Evolutionary conservation across 2,797 vertebrate genomes (phyloP).

Genomic region (Gymnoscopelus braueri): DNA sequence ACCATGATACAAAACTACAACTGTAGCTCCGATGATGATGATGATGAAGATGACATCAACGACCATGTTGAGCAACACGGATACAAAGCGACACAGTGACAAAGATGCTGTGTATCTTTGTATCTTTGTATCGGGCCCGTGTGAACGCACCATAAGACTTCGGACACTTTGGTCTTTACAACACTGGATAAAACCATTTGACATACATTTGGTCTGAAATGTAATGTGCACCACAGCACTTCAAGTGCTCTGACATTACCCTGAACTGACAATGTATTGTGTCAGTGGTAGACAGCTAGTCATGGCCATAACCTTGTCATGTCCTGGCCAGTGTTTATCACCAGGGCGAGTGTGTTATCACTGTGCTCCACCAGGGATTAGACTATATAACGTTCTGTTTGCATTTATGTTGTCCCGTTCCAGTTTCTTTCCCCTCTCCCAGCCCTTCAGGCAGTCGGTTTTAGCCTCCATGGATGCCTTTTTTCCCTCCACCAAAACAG

Average conservation of each 20-base stretch:
- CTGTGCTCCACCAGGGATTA: conserved; percentile 28
- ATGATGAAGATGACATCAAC: no score
- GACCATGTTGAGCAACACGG: no score
- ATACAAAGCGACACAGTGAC: no score
- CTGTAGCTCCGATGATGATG: no score
- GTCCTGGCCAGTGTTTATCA: conserved; percentile 28
- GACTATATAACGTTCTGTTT: conserved; percentile 36
- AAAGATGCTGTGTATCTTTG: no score
- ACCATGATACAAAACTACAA: no score
- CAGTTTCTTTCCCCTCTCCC: conserved; percentile 39
- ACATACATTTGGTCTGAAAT: not conserved
- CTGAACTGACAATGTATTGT: not conserved
- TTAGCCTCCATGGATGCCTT: conserved; percentile 34
- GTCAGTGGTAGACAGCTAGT: conserved; percentile 18
- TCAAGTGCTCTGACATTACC: conserved; percentile 16
- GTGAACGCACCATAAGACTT: no score
- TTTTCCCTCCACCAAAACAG: conserved; percentile 20
- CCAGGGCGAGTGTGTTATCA: conserved; percentile 21
- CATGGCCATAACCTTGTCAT: conserved; percentile 19
- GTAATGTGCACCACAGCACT: conserved; percentile 1
- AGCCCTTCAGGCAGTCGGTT: conserved; percentile 48
- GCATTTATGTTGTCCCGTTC: conserved; percentile 44
- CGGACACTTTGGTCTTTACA: no score
- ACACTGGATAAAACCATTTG: not conserved
- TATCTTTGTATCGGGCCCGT: no score